Evolutionary conservation across 2,888 invertebrate species (phyloP).

Genomic region (Empis stercorea): DNA sequence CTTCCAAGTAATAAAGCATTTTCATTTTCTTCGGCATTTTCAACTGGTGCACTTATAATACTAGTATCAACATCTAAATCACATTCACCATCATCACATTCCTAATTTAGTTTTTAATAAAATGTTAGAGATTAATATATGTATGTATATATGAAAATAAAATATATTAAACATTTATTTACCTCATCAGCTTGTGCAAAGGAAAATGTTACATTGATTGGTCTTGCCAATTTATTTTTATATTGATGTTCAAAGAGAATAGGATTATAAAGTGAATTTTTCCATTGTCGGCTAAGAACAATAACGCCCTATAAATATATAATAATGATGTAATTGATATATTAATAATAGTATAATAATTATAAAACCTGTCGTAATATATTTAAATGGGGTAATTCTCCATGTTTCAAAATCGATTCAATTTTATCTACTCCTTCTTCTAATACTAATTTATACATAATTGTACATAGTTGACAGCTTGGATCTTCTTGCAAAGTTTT

Average conservation of each 20-base stretch:
- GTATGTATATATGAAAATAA: too few species aligned
- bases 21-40: conserved; percentile 37
- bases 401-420: conserved; percentile 69
- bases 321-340: not conserved
- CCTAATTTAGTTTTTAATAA: conserved; percentile 11
- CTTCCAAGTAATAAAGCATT: conserved; percentile 36
- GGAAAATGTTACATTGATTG: conserved; percentile 79
- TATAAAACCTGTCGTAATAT: conserved; percentile 65
- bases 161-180: too few species aligned
- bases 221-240: conserved; percentile 63
- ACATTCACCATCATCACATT: conserved; percentile 34
- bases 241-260: conserved; percentile 78
- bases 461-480: conserved; percentile 83
- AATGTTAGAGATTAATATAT: too few species aligned
- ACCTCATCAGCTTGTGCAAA: conserved; percentile 65
- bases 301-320: conserved; percentile 82
- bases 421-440: conserved; percentile 63
- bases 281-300: conserved; percentile 92
- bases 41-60: conserved; percentile 28
- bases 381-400: conserved; percentile 75
- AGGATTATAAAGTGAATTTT: conserved; percentile 88
- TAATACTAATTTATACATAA: conserved; percentile 71
- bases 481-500: conserved; percentile 91
- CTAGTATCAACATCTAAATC: conserved; percentile 31
- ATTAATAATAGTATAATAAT: not conserved